Percentiles rank a stretch among this genome's conserved stretches.
These are phyloP conservation scores for Lepidochrysops patricia DNA, from an alignment of 2,888 invertebrate species.

Conservation along the genomic window DNA sequence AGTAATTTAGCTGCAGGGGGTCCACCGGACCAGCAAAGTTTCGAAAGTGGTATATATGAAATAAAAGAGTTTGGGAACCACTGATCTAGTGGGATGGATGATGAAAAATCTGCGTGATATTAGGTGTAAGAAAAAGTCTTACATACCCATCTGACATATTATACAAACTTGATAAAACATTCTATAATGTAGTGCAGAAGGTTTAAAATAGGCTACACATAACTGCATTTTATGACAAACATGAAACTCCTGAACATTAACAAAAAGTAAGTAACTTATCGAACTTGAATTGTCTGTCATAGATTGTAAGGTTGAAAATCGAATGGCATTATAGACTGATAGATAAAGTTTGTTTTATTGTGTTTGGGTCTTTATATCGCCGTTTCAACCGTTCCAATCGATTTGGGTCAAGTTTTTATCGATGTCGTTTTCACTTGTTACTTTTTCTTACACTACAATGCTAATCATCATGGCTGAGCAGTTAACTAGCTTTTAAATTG, in stretches of 20 bases:
- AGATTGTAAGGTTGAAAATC: background rate
- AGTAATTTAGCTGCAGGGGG: no score
- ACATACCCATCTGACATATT: no score
- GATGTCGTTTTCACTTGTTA: background rate
- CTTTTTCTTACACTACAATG: background rate
- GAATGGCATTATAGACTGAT: background rate
- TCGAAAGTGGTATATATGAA: no score
- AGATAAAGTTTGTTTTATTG: background rate
- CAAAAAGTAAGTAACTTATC: background rate
- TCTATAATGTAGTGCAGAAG: background rate
- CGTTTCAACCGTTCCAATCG: background rate
- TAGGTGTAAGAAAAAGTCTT: no score
- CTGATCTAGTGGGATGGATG: no score
- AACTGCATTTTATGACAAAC: no score
- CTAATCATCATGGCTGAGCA: background rate
- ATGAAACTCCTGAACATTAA: background rate
- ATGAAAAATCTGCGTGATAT: no score
- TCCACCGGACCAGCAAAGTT: no score
- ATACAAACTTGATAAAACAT: no score
- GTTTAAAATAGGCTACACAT: background rate
- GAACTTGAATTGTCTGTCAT: background rate
- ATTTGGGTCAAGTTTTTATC: slow-evolving; percentile 2
- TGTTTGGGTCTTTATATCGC: background rate
- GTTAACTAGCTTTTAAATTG: background rate
- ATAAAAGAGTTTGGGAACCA: no score